phyloP scores from a whole-genome alignment of 2,888 invertebrate species.

The Andrena trimmerana region DNA sequence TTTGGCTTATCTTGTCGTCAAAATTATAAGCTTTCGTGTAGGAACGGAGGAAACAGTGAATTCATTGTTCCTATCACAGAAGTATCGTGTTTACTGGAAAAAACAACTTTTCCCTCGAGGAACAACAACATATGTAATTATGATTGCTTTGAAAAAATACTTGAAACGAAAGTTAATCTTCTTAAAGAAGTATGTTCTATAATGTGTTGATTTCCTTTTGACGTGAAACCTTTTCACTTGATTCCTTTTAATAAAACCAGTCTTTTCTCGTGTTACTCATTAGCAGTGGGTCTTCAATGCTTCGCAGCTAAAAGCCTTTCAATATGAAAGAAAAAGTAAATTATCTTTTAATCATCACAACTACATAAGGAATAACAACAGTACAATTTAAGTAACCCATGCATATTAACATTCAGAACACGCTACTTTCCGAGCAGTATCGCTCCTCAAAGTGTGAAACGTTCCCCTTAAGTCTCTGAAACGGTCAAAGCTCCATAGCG shows the following conservation, averaged over 20 bases:
- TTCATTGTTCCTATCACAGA: conserved; percentile 66
- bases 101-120: no score
- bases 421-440: conserved; percentile 9
- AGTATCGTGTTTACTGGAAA: conserved; percentile 40
- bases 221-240: no score
- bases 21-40: conserved; percentile 75
- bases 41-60: conserved; percentile 68
- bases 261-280: neutral
- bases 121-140: no score
- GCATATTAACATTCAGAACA: neutral
- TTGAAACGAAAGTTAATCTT: no score
- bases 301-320: neutral
- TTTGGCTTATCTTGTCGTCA: conserved; percentile 75
- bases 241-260: neutral
- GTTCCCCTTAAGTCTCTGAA: neutral
- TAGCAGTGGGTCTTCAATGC: neutral
- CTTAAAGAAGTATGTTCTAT: neutral
- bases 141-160: no score
- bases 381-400: neutral
- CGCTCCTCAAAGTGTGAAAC: neutral
- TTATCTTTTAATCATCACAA: neutral
- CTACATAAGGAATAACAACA: neutral
- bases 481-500: neutral
- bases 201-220: neutral
- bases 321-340: neutral